A percentile compares a stretch with the other conserved stretches of the same genome.
These are phyloP conservation scores for Coryphaenoides rupestris DNA, from an alignment of 2,113 vertebrate genomes.

Conservation along the genomic window DNA sequence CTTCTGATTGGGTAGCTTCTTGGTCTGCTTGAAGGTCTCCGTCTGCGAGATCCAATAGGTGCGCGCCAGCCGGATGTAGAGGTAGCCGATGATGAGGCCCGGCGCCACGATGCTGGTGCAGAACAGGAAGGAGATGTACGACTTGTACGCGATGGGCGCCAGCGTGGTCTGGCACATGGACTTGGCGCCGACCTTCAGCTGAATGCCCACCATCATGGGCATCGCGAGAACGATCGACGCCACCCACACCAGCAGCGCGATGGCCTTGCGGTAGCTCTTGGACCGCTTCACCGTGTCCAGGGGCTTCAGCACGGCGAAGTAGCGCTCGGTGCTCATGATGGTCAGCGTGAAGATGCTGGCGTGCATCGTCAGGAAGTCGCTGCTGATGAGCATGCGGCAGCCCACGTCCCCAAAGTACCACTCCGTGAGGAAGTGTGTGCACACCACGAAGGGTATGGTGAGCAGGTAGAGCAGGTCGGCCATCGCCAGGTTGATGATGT, in stretches of 20 bases:
- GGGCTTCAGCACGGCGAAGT: constrained; percentile 86
- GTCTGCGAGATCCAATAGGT: constrained; percentile 92
- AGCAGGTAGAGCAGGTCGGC: no score
- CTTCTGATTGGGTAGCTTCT: constrained; percentile 80
- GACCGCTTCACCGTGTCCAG: constrained; percentile 87
- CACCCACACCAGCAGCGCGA: constrained; percentile 81
- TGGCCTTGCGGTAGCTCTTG: constrained; percentile 87
- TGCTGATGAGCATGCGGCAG: constrained; percentile 83
- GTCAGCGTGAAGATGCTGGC: constrained; percentile 91
- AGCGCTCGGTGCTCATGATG: constrained; percentile 88
- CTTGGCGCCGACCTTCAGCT: constrained; percentile 77
- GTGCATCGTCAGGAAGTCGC: constrained; percentile 92
- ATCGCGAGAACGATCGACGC: constrained; percentile 83
- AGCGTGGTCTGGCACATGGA: constrained; percentile 82
- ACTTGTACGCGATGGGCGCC: constrained; percentile 78
- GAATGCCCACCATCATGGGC: constrained; percentile 86
- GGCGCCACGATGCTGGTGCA: constrained; percentile 90
- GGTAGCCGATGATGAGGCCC: constrained; percentile 85
- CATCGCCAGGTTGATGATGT: constrained; percentile 87
- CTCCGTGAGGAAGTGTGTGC: constrained; percentile 80
- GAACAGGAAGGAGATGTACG: constrained; percentile 86
- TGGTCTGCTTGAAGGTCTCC: constrained; percentile 86
- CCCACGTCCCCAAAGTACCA: constrained; percentile 88
- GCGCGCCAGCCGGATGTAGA: constrained; percentile 82
- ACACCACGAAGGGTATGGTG: no score